Evolutionary conservation across 1,140 invertebrate species (phyloP).

Genomic region (Drosophila micromelanica): DNA sequence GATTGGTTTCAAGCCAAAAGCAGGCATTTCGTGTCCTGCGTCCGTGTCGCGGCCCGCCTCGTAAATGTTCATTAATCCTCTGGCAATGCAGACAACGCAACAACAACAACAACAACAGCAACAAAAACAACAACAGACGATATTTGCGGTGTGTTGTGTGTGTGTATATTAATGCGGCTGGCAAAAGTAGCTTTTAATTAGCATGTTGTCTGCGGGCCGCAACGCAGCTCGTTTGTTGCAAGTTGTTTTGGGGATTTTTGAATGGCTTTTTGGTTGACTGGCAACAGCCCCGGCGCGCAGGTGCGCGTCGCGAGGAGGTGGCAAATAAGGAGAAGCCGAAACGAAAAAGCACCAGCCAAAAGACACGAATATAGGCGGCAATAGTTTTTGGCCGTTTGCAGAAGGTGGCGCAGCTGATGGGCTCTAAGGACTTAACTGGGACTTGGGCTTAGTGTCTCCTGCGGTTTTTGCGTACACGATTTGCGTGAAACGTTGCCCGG

Average conservation of each 20-base stretch:
- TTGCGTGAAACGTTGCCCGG: background rate
- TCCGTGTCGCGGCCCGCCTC: constrained; percentile 13
- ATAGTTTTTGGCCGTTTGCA: background rate
- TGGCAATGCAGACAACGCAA: constrained; percentile 42
- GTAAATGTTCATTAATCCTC: constrained; percentile 63
- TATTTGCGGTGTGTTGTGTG: constrained; percentile 65
- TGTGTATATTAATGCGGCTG: constrained; percentile 78
- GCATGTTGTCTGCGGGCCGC: constrained; percentile 70
- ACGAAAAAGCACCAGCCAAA: background rate
- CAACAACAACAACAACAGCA: constrained; percentile 17
- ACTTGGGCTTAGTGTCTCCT: constrained; percentile 19
- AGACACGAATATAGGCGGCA: background rate
- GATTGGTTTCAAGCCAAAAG: constrained; percentile 31
- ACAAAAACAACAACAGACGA: constrained; percentile 22
- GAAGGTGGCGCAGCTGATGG: constrained; percentile 9
- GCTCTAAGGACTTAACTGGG: constrained; percentile 17
- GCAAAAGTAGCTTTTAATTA: constrained; percentile 79
- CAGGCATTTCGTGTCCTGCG: constrained; percentile 12
- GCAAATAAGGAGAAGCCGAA: background rate
- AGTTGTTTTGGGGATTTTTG: constrained; percentile 57
- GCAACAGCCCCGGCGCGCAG: constrained; percentile 12
- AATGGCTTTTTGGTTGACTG: constrained; percentile 70
- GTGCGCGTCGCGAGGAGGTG: background rate
- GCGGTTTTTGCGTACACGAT: constrained; percentile 4
- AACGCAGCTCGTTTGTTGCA: constrained; percentile 38